Base-by-base conservation (phyloP, 2,113 vertebrate genomes). In the Callaeas wilsoni region DNA sequence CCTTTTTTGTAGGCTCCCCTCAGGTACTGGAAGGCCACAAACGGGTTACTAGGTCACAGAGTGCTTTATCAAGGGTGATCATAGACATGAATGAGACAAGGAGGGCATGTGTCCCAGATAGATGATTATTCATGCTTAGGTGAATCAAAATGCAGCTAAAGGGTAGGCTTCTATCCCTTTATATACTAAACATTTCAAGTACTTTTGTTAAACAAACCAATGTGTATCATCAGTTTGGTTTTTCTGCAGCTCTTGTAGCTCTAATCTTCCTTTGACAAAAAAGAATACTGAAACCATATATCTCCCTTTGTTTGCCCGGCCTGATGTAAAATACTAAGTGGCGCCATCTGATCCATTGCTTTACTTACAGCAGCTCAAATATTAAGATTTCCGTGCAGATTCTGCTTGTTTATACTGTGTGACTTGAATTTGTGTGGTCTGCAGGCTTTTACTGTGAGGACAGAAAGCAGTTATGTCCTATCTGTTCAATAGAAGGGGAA, bases 381-480 rank as follows among this genome's bases (percentile, higher is more conserved):
- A 95, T 90, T 95, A 94, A 79, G 85, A 87, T 96, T 95, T 89
- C 62, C 2, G 0, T 75, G 50, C 26, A 77, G 33, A 55, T 77
- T 90, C 47, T 86, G 17, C 81, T 92, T 97, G 94, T 96, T 96
- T 97, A 94, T 91, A 81, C 26, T 49, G 0, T 59, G 59, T 59
- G 44, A 89, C 41, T 39, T 89, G 60, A 95, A 86, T 94, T 87
- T 97, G 97, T 97, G 96, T 97, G 97, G 96, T 97, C 97, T 93
- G 20, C 14, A 53, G 71, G 56, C 57, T 84, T 91, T 89, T 88
- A 41, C 33, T 46, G 10, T 33, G 78, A 26, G 44, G 76, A 96
- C 39, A 90, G 33, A 96, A 84, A 94, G 20, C 65, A 91, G 81
- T 42, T 52, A 88, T 78, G 65, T 86, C 52, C 56, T 75, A 92